phyloP scores from a whole-genome alignment of 2,888 invertebrate genomes.

The Petrolisthes cinctipes region DNA sequence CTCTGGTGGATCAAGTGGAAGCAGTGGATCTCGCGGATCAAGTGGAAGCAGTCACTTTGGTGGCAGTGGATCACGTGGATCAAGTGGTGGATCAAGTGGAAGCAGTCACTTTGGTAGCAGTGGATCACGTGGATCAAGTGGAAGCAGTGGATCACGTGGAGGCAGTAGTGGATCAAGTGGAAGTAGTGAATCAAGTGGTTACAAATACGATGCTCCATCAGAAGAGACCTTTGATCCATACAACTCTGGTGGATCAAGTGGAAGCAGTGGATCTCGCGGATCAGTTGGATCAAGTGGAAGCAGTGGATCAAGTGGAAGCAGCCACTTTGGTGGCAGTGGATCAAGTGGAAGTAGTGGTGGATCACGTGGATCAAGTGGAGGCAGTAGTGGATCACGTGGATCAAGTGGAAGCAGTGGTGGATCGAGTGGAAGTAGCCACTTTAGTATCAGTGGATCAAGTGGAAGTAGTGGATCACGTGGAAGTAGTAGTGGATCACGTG shows the following conservation, averaged over 20 bases:
- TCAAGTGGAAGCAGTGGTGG: conserved; percentile 1
- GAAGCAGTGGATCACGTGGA: conserved; percentile 3
- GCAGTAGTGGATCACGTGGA: background rate
- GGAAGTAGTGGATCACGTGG: background rate
- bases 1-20: background rate
- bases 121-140: conserved; percentile 19
- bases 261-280: background rate
- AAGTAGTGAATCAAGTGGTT: background rate
- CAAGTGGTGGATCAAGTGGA: background rate
- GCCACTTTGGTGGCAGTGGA: conserved; percentile 33
- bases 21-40: background rate
- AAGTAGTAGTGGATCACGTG: conserved; percentile 18
- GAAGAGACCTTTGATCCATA: background rate
- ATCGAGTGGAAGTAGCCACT: background rate
- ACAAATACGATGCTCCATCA: background rate
- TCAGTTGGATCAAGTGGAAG: background rate
- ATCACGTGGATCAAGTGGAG: background rate
- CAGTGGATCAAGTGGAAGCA: conserved; percentile 9
- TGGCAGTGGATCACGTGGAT: conserved; percentile 26
- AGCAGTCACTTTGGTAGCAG: conserved; percentile 6
- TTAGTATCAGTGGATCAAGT: conserved; percentile 14
- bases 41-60: background rate
- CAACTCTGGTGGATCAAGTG: background rate
- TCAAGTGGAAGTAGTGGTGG: conserved; percentile 25
- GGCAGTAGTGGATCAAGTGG: conserved; percentile 12